Percentiles rank a stretch among this genome's conserved stretches.
Evolutionary conservation across 1,140 invertebrate genomes (phyloP).

Genomic region (Atta cephalotes): DNA sequence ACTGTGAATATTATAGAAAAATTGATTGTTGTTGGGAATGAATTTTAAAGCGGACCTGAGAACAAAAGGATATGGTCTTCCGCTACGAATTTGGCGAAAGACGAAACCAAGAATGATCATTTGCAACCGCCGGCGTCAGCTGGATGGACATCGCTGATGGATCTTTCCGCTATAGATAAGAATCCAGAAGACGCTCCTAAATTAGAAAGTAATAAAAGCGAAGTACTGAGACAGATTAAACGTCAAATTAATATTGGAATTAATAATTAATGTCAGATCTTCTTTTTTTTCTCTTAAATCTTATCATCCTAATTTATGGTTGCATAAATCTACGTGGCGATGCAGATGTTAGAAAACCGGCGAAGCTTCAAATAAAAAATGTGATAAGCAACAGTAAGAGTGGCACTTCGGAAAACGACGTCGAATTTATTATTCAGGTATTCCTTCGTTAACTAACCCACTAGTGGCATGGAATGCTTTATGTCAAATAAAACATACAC

Average conservation of each 20-base stretch:
- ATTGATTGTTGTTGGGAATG: neutral
- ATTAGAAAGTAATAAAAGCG: conserved; percentile 56
- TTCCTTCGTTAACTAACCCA: conserved; percentile 2
- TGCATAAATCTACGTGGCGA: neutral
- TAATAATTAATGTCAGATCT: neutral
- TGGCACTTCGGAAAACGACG: conserved; percentile 80
- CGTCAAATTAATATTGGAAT: conserved; percentile 47
- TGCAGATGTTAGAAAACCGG: conserved; percentile 70
- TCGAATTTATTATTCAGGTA: conserved; percentile 85
- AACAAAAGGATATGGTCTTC: conserved; percentile 86
- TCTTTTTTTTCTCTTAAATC: conserved; percentile 22
- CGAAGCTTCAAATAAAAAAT: conserved; percentile 83
- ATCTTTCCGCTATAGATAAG: conserved; percentile 69
- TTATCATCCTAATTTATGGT: neutral
- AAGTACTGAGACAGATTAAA: conserved; percentile 41
- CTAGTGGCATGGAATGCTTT: conserved; percentile 43
- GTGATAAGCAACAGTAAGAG: conserved; percentile 82
- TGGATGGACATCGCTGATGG: conserved; percentile 73
- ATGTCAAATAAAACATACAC: conserved; percentile 34
- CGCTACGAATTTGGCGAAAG: conserved; percentile 86
- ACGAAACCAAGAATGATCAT: conserved; percentile 72
- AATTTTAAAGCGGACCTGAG: conserved; percentile 61
- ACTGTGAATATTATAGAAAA: neutral
- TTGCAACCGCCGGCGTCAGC: conserved; percentile 18
- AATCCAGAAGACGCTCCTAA: conserved; percentile 50